Base-by-base conservation (phyloP, 2,113 vertebrate genomes). In the Sander lucioperca region DNA sequence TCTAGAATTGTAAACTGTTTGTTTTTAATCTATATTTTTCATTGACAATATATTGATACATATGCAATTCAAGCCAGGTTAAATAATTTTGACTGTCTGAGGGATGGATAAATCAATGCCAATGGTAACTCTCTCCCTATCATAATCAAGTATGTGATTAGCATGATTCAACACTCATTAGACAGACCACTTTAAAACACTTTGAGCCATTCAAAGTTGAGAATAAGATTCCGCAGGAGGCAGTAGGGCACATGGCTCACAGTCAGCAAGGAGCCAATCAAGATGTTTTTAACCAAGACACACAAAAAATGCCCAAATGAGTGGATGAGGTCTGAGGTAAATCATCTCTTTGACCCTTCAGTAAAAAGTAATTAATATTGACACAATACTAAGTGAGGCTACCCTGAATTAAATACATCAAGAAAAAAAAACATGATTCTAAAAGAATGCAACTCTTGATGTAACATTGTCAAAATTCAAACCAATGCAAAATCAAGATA, bases 331-430 rank as follows among this genome's bases (percentile, higher is more conserved):
- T 65, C 51, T 65, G 73, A 89, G 70, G 83, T 89, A 84, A 89
- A 84, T 87, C 25, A 80, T 77, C 51, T 86, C 77, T 88, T 85
- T 92, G 86, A 73, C 80, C 63, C 59, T 77, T 83, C 63, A 71
- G 53, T 69, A 45, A 45, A 77, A 5, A 74, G 58, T 86, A 30
- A 68, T 19, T 69, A 69, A 61, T 74, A 66, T 51, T 65, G 27
- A 89, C 47, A 82, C 54, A 54, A 84, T 25, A 74, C 51, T 18
- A 57, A 63, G 2, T 39, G 25, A 50, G 47, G 59, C 56, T 15
- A 43, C 62, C n/a, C 74, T 45, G 8, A 84, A 23, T 9, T 30
- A 59, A 68, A 85, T 57, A 67, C 6, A 70, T 50, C 18, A 6
- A 30, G 2, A 33, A 58, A 30, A 53, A 43, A 56, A 66, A 43